Conservation (phyloP, 2,888 invertebrate genomes). For the Hartigia nigra region DNA sequence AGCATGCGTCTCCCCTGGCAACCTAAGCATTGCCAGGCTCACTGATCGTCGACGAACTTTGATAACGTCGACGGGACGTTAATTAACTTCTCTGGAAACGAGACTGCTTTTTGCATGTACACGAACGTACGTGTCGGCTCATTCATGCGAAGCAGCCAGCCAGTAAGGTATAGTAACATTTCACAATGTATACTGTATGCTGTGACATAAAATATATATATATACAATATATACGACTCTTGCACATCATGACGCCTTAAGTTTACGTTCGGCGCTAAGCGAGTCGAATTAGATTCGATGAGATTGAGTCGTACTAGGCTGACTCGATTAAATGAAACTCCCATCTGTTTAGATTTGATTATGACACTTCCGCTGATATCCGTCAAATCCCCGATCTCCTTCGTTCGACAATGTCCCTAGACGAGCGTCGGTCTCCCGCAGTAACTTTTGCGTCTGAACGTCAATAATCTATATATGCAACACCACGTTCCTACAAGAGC, state of each 20-base stretch:
- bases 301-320: slow-evolving; percentile 20
- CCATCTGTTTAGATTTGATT: slow-evolving; percentile 58
- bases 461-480: neutral
- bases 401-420: neutral
- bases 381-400: slow-evolving; percentile 4
- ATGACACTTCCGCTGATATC: slow-evolving; percentile 38
- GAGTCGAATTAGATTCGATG: neutral
- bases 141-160: neutral
- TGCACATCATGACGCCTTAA: neutral
- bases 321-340: slow-evolving; percentile 56
- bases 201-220: neutral
- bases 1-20: neutral
- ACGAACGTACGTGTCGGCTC: slow-evolving; percentile 14
- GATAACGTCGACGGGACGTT: slow-evolving; percentile 19
- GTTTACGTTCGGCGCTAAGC: neutral
- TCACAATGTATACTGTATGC: neutral
- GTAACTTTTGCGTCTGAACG: neutral
- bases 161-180: neutral
- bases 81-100: slow-evolving; percentile 40
- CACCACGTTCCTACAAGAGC: neutral
- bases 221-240: too few relatives aligned
- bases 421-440: neutral
- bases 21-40: neutral
- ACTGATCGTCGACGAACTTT: neutral
- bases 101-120: slow-evolving; percentile 35